Base-by-base conservation (phyloP, 2,888 invertebrate species). In the Dynastes grantii region DNA sequence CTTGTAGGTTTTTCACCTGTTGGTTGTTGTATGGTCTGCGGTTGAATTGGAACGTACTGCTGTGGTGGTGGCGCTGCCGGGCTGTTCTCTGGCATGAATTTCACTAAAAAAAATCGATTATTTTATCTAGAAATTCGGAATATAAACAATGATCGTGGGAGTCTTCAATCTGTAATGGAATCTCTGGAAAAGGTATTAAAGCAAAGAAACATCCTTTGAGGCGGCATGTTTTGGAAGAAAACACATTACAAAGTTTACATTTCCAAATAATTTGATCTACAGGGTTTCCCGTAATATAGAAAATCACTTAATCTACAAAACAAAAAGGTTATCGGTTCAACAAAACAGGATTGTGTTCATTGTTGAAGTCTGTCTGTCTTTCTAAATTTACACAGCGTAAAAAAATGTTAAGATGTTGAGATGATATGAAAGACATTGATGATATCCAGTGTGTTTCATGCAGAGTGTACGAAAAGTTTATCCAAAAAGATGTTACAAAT, bases 41-140 rank as follows among this genome's bases (percentile, higher is more conserved):
- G 27, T 22, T 16, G 40, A 13, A 77, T 81, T 49, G 78, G 80
- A 27, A 80, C 75, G 77, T 79, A 78, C 37, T 77, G 79, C 13
- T 80, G 80, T 40, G 77, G 80, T 11, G 81, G 80, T 68, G 83
- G 81, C 22, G 81, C 80, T 58, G 83, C 80, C 27, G 84, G 80
- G 49, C 81, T 80, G 32, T 81, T 82, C 8, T 85, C 85, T 76
- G 85, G 85, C 85, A 85, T 85, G 81, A 85, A 85, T 84, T 84
- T 85, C 85, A 85, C 85, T 85, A 82, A 32, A 81, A 81, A 83
- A 78, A 80, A 75, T 51, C 40, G 13, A 67, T 79, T 76, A 78
- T 29, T 29, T 11, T 6, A 27, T 9, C 2, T 16, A 11, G 8
- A 27, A 27, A 61, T 29, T 37, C 8, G 13, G 29, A 9, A 32